Base-by-base conservation (phyloP, 2,113 vertebrate species). In the Amblyornis subalaris region DNA sequence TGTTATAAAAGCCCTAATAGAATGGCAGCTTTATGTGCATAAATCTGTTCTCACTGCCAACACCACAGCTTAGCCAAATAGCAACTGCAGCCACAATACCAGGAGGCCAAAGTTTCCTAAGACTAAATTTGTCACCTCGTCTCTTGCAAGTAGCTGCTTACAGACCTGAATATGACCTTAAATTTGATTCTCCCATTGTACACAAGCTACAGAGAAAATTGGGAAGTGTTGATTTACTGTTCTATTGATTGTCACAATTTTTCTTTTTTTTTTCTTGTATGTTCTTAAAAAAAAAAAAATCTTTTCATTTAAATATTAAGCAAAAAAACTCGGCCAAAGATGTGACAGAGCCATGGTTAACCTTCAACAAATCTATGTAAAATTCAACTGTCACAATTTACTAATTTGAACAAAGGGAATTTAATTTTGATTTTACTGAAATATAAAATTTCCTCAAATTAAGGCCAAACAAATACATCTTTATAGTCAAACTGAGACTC, bases 361-460 rank as follows among this genome's bases (percentile, higher is more conserved):
- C 33, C 65, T 47, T 61, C 81, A 82, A 51, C 12, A 94, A 66
- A 89, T 85, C 48, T 36, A 31, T 47, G 45, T 85, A 81, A 93
- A 78, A 47, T 10, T 45, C n/a, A 72, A n/a, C 38, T 83, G 58
- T 84, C 61, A 80, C 42, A 82, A 92, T 81, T 93, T 58, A 67
- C 67, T 91, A 31, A 91, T 75, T 26, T 70, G 74, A 94, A 81
- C 38, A 88, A 61, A 64, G 21, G 19, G 35, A 85, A 70, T 92
- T 95, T 89, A 28, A 89, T 95, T 96, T 86, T 96, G 81, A 84
- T 93, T 95, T 94, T 88, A 96, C 76, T 90, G 73, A 93, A 88
- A 93, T 93, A 80, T 92, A 96, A 96, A 96, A 80, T 88, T 91
- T 96, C 55, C 66, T 93, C 74, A 94, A 96, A 95, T 93, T 91